Evolutionary conservation across 30 jellyfish, hydroid and myxozoan species (phyloP).

Genomic region (Turritopsis rubra): DNA sequence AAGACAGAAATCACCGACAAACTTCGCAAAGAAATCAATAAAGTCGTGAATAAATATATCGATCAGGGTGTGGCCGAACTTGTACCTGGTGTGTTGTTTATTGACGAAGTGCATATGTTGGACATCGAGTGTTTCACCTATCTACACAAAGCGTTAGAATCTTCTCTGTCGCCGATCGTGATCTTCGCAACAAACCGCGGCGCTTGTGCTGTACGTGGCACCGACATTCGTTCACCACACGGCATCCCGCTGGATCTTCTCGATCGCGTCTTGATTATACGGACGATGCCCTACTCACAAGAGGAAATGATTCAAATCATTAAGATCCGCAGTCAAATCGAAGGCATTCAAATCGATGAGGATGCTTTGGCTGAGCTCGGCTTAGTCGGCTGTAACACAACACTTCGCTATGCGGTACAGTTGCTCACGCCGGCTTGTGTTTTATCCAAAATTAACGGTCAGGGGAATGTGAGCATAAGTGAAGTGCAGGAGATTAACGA

Average conservation of each 20-base stretch:
- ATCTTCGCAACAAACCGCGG: constrained; percentile 98
- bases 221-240: constrained; percentile 92
- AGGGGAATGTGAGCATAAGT: constrained; percentile 57
- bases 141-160: constrained; percentile 86
- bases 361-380: constrained; percentile 79
- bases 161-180: constrained; percentile 89
- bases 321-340: constrained; percentile 76
- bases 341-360: constrained; percentile 65
- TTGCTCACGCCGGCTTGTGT: constrained; percentile 82
- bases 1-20: constrained; percentile 95
- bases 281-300: constrained; percentile 89
- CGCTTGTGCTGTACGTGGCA: constrained; percentile 81
- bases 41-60: constrained; percentile 87
- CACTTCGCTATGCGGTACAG: constrained; percentile 90
- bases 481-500: constrained; percentile 72
- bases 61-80: constrained; percentile 98
- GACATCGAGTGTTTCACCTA: constrained; percentile 94
- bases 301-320: constrained; percentile 82
- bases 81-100: constrained; percentile 96
- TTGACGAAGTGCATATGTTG: constrained; percentile 98
- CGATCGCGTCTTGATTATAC: constrained; percentile 83
- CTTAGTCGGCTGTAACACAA: constrained; percentile 69
- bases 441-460: constrained; percentile 87
- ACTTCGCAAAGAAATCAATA: constrained; percentile 21
- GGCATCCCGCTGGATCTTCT: constrained; percentile 95